Evolutionary conservation across 37 sponge, comb jelly and placozoan species (phyloP), one percentile per base, ranked within the genome.

Genomic region (Chondrilla cf. caribensis): DNA sequence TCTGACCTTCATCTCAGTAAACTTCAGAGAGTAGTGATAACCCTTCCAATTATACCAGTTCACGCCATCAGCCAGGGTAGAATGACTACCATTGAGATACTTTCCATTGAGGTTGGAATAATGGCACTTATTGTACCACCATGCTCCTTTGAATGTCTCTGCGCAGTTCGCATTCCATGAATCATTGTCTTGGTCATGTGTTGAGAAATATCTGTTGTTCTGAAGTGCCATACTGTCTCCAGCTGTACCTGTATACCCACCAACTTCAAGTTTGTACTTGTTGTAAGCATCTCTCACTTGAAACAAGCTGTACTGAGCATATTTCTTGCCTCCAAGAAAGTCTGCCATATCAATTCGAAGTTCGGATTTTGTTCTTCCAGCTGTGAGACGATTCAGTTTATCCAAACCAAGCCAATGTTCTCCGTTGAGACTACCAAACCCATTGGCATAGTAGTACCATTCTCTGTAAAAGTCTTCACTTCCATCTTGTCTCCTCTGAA

Each of bases 401-500:
- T 76, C 40, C n/a, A 76, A 38, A 3, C 77, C 77, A 21, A 76
- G 37, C 77, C 77, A 76, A 28, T 54, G 37, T 76, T 76, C 77
- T 19, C 43, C 43, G 2, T 38, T 24, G 28, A 36, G 77, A 28
- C 38, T 51, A 43, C 82, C 82, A 62, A 81, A 81, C 22, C 82
- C 82, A 60, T 81, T 62, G 6, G 9, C 67, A 81, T 81, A 81
- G 37, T 81, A 65, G 29, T 7, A 22, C 82, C 82, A 81, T 62
- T 31, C 25, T 35, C 82, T 65, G 44, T 81, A 14, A 42, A 81
- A 81, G 7, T 81, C 38, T 28, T 58, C 82, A 42, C 64, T 58
- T n/a, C 82, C 82, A 31, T 81, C 82, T 35, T 60, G 29, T 28
- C 82, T 70, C 28, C 84, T 78, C 79, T 78, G 79, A 0, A 78